Percentiles rank a stretch among this genome's conserved stretches.
Evolutionary conservation across 2,797 vertebrate genomes (phyloP).

Genomic region (Danio aesculapii): DNA sequence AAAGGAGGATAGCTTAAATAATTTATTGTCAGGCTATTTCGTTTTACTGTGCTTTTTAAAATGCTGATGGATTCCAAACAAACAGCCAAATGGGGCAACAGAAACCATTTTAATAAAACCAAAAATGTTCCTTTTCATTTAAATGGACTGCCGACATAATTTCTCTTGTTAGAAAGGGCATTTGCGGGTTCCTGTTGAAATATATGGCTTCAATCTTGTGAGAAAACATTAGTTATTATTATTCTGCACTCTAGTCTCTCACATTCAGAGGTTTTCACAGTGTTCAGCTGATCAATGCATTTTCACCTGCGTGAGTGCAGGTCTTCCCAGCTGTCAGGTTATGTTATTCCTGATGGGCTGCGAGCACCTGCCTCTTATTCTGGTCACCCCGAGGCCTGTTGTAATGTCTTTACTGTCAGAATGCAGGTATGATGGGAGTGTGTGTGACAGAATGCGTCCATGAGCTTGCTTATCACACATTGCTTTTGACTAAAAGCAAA

Average conservation of each 20-base stretch:
- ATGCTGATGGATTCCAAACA: conserved; percentile 28
- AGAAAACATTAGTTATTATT: conserved; percentile 24
- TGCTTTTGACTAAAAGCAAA: conserved; percentile 33
- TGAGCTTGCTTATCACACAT: conserved; percentile 42
- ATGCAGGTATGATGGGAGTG: conserved; percentile 27
- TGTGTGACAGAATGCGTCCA: conserved; percentile 29
- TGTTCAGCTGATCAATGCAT: conserved; percentile 59
- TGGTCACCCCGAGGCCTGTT: conserved; percentile 40
- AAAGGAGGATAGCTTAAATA: neutral
- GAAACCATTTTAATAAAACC: conserved; percentile 5
- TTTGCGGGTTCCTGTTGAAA: neutral
- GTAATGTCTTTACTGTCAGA: conserved; percentile 40
- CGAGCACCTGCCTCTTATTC: conserved; percentile 32
- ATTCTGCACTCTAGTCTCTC: conserved; percentile 14
- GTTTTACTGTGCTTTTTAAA: neutral
- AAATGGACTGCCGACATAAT: conserved; percentile 23
- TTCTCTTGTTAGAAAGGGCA: conserved; percentile 23
- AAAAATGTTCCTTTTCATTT: conserved; percentile 16
- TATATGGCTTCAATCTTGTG: conserved; percentile 2
- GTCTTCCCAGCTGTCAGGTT: conserved; percentile 58
- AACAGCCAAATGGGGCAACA: conserved; percentile 11
- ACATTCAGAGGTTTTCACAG: conserved; percentile 53
- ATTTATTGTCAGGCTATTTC: neutral
- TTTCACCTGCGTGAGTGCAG: conserved; percentile 51
- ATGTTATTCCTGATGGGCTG: conserved; percentile 53